phyloP scores from a whole-genome alignment of 2,113 vertebrate species.

The Isichthys henryi region DNA sequence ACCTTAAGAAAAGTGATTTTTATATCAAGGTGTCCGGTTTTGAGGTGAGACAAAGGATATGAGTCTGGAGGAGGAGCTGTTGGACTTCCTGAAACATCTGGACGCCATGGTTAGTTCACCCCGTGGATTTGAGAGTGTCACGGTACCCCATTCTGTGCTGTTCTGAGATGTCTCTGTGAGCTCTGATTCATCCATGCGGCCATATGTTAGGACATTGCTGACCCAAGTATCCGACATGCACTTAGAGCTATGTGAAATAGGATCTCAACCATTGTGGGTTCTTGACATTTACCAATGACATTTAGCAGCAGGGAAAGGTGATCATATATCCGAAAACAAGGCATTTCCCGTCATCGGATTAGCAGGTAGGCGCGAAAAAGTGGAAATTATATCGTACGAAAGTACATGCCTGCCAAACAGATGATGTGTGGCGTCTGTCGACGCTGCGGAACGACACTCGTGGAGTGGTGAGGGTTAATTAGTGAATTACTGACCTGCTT shows the following conservation, averaged over 20 bases:
- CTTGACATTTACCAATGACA: not conserved
- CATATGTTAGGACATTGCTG: not conserved
- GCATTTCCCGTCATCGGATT: not conserved
- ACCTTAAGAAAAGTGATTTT: not conserved
- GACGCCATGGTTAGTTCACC: not conserved
- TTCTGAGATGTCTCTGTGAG: not conserved
- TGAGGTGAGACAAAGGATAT: not conserved
- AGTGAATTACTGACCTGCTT: not conserved
- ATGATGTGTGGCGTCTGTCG: not conserved
- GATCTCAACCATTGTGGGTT: not conserved
- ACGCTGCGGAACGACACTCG: not conserved
- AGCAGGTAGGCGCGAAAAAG: not conserved
- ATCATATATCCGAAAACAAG: not conserved
- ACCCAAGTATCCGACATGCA: not conserved
- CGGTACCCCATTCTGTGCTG: not conserved
- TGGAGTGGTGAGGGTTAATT: not conserved
- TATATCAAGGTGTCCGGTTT: not conserved
- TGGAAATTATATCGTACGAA: not conserved
- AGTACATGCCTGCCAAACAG: not conserved
- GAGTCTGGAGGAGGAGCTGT: not conserved
- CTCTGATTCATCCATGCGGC: not conserved
- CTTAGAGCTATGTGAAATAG: not conserved
- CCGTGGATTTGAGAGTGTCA: not conserved
- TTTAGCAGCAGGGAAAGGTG: not conserved
- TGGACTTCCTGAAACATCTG: not conserved